Conservation (phyloP, 2,113 vertebrate species). For the Hippocampus mohnikei region DNA sequence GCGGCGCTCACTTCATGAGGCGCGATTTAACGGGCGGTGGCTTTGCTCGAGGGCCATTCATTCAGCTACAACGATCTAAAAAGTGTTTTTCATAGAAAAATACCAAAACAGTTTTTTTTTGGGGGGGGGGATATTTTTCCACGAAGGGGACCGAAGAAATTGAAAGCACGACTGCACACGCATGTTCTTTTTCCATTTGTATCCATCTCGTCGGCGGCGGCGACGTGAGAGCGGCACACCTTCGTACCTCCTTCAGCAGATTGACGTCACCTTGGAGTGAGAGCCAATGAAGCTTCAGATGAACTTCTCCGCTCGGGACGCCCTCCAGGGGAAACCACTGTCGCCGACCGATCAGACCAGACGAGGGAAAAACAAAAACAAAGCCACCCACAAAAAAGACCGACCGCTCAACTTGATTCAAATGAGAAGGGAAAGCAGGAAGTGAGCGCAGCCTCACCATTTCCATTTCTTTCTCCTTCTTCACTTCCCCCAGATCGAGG, state of each 20-base stretch:
- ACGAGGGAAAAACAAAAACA: background rate
- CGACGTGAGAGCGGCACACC: background rate
- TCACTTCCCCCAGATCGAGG: slow-evolving; percentile 86
- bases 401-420: background rate
- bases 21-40: too few relatives aligned
- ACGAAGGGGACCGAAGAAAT: too few relatives aligned
- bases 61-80: too few relatives aligned
- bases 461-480: slow-evolving; percentile 80
- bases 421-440: background rate
- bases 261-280: slow-evolving; percentile 75
- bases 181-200: background rate
- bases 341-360: background rate
- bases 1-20: too few relatives aligned
- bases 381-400: background rate
- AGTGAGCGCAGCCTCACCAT: slow-evolving; percentile 72
- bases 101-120: too few relatives aligned
- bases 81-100: too few relatives aligned
- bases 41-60: too few relatives aligned
- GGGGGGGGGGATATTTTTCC: too few relatives aligned
- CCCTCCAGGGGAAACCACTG: slow-evolving; percentile 85
- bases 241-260: slow-evolving; percentile 56
- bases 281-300: slow-evolving; percentile 87
- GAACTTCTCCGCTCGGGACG: slow-evolving; percentile 75
- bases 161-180: too few relatives aligned
- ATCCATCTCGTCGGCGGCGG: background rate